These are phyloP conservation scores for Lepas anatifera DNA, from an alignment of 2,888 invertebrate species.

Conservation along the genomic window DNA sequence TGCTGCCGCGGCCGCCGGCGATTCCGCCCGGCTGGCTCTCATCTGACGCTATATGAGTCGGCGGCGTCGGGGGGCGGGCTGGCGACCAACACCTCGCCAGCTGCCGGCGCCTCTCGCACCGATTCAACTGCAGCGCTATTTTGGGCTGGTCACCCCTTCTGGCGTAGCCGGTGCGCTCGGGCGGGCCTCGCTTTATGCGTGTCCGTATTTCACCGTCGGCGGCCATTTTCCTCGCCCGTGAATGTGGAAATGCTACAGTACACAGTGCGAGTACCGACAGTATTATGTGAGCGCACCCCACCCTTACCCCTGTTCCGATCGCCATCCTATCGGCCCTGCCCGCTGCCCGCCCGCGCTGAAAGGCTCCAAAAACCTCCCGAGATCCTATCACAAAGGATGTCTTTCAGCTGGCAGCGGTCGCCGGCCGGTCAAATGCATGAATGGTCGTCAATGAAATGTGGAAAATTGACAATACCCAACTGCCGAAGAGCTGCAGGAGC, in stretches of 20 bases:
- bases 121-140: neutral
- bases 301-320: too few species aligned
- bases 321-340: neutral
- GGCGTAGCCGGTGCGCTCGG: neutral
- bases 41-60: neutral
- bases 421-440: slow-evolving; percentile 8
- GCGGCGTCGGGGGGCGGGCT: too few species aligned
- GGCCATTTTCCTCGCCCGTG: neutral
- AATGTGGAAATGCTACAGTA: neutral
- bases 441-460: slow-evolving; percentile 2
- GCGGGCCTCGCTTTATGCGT: neutral
- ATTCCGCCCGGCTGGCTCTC: neutral
- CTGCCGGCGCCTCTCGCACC: neutral
- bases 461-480: slow-evolving; percentile 4
- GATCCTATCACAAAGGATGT: neutral
- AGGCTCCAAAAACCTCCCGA: neutral
- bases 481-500: slow-evolving; percentile 1
- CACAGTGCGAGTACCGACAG: neutral
- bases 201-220: neutral
- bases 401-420: neutral
- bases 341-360: neutral
- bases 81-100: neutral
- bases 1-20: neutral
- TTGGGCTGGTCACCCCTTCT: neutral
- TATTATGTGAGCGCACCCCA: too few species aligned